A percentile compares a stretch with the other conserved stretches of the same genome.
Conservation (phyloP, 2,113 vertebrate species). For the Alouatta palliata region DNA sequence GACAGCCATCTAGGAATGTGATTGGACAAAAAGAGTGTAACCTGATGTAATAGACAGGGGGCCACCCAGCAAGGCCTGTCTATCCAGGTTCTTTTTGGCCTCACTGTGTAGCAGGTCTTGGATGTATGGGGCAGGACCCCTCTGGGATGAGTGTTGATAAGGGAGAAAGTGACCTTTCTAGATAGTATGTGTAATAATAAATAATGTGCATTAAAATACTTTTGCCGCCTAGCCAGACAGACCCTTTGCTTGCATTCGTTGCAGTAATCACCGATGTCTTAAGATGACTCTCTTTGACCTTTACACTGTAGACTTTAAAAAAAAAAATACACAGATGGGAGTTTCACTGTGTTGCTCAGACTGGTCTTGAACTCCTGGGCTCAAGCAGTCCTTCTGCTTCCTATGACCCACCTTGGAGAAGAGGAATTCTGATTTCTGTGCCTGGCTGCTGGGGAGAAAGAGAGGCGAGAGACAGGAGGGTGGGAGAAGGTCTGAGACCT, state of each 20-base stretch:
- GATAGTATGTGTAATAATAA: neutral
- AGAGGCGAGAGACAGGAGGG: neutral
- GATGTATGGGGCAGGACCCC: neutral
- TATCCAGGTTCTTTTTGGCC: neutral
- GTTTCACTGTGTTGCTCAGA: too few species aligned
- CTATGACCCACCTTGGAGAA: too few species aligned
- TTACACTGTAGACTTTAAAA: too few species aligned
- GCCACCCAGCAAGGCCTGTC: neutral
- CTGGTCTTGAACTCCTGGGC: too few species aligned
- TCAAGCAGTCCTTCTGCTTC: neutral
- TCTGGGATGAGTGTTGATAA: neutral
- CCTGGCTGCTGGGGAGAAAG: neutral
- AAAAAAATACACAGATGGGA: too few species aligned
- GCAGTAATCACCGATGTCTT: too few species aligned
- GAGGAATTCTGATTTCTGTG: neutral
- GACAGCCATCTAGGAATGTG: neutral
- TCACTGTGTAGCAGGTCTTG: neutral
- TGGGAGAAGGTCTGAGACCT: neutral
- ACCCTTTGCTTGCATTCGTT: too few species aligned
- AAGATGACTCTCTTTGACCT: too few species aligned
- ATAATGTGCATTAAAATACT: too few species aligned
- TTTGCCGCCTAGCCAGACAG: too few species aligned
- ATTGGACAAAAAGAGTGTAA: neutral
- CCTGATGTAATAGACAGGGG: neutral
- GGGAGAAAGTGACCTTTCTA: neutral